A percentile compares a stretch with the other conserved stretches of the same genome.
Conservation (phyloP, 2,113 vertebrate genomes). For the Megalops atlanticus region DNA sequence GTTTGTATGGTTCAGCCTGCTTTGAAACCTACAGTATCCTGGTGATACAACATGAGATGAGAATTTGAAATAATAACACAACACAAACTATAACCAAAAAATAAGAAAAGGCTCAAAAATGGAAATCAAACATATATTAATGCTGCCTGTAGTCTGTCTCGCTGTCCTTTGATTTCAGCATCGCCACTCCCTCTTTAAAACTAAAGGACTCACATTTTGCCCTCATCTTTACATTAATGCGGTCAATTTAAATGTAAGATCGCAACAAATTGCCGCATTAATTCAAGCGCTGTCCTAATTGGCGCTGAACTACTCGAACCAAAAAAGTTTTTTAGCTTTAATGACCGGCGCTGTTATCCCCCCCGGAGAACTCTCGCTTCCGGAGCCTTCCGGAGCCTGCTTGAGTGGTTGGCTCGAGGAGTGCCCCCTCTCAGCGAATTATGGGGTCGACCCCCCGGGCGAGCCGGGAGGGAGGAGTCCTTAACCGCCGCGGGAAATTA, state of each 20-base stretch:
- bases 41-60: neutral
- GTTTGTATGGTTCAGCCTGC: too few relatives aligned
- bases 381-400: neutral
- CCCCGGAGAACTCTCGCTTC: neutral
- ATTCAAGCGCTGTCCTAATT: neutral
- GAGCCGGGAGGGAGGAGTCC: neutral
- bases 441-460: neutral
- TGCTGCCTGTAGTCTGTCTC: neutral
- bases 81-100: too few relatives aligned
- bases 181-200: neutral
- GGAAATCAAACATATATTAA: neutral
- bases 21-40: neutral
- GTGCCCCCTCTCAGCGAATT: neutral
- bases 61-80: too few relatives aligned
- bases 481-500: slow-evolving; percentile 14
- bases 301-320: slow-evolving; percentile 15
- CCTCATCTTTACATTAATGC: neutral
- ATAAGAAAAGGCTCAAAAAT: neutral
- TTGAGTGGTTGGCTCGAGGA: neutral
- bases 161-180: neutral
- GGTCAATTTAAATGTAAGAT: neutral
- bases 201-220: neutral
- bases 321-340: slow-evolving; percentile 11
- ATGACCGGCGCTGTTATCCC: slow-evolving; percentile 24
- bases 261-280: neutral